A percentile compares a stretch with the other conserved stretches of the same genome.
Evolutionary conservation across 2,113 vertebrate species (phyloP).

Genomic region (Chrysochloris asiatica): DNA sequence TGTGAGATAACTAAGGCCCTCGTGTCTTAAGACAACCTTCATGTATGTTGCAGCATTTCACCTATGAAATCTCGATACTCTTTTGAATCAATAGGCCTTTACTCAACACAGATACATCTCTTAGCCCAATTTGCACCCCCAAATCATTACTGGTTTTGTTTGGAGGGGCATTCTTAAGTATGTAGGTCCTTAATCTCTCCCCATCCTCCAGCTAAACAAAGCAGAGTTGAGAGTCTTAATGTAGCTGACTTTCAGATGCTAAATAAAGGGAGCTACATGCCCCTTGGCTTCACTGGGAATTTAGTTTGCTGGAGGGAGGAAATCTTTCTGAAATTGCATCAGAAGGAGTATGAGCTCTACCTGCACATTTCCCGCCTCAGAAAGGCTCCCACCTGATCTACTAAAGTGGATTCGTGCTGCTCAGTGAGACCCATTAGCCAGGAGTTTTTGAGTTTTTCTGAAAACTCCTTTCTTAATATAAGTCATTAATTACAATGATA

Average conservation of each 20-base stretch:
- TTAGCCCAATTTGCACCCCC: slow-evolving; percentile 20
- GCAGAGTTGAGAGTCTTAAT: neutral
- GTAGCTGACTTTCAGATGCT: too few relatives aligned
- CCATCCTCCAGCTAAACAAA: neutral
- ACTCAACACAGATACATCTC: neutral
- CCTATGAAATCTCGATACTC: neutral
- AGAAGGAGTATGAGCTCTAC: neutral
- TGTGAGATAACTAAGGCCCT: neutral
- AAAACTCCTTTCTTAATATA: slow-evolving; percentile 51
- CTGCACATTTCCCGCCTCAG: neutral
- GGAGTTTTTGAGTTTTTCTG: slow-evolving; percentile 21
- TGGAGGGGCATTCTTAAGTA: slow-evolving; percentile 3
- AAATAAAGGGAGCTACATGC: too few relatives aligned
- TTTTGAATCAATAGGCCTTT: slow-evolving; percentile 35
- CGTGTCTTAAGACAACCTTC: neutral
- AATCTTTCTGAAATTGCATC: neutral
- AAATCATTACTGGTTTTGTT: slow-evolving; percentile 32
- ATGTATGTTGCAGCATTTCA: neutral
- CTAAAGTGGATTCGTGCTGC: neutral
- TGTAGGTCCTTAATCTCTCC: neutral
- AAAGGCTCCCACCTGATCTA: neutral
- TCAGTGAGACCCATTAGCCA: slow-evolving; percentile 11
- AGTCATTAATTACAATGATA: neutral
- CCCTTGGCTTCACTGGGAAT: neutral
- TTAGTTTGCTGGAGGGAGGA: neutral